Evolutionary conservation across 2,113 vertebrate genomes (phyloP).

Genomic region (Spea multiplicata): DNA sequence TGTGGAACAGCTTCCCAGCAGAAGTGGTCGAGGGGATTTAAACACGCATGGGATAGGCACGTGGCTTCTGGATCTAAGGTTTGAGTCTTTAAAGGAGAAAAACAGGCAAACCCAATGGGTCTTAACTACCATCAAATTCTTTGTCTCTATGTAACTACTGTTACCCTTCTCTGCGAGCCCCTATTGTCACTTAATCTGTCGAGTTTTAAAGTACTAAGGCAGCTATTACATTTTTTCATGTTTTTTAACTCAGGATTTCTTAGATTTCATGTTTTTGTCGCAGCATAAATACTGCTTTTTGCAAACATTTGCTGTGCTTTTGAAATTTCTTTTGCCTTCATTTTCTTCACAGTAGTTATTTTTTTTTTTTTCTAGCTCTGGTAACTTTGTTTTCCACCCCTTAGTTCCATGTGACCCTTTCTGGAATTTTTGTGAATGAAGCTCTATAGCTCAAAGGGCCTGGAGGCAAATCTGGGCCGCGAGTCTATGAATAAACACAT

Average conservation of each 20-base stretch:
- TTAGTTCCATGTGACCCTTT: slow-evolving; percentile 54
- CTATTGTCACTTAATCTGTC: too few species aligned
- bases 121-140: too few species aligned
- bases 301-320: background rate
- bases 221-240: too few species aligned
- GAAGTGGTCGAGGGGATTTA: too few species aligned
- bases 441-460: slow-evolving; percentile 38
- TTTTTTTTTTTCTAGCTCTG: slow-evolving; percentile 14
- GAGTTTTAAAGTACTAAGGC: too few species aligned
- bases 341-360: slow-evolving; percentile 7
- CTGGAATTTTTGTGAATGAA: slow-evolving; percentile 53
- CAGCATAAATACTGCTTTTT: background rate
- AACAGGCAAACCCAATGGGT: too few species aligned
- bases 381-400: slow-evolving; percentile 38
- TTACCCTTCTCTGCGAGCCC: too few species aligned
- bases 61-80: too few species aligned
- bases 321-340: background rate
- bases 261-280: background rate
- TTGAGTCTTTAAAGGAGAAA: too few species aligned
- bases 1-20: too few species aligned
- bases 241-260: background rate
- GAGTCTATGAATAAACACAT: slow-evolving; percentile 52
- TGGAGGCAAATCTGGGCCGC: slow-evolving; percentile 44
- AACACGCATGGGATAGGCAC: too few species aligned
- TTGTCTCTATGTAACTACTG: too few species aligned